Conservation (phyloP, 1,140 invertebrate genomes). For the Frieseomelitta varia region DNA sequence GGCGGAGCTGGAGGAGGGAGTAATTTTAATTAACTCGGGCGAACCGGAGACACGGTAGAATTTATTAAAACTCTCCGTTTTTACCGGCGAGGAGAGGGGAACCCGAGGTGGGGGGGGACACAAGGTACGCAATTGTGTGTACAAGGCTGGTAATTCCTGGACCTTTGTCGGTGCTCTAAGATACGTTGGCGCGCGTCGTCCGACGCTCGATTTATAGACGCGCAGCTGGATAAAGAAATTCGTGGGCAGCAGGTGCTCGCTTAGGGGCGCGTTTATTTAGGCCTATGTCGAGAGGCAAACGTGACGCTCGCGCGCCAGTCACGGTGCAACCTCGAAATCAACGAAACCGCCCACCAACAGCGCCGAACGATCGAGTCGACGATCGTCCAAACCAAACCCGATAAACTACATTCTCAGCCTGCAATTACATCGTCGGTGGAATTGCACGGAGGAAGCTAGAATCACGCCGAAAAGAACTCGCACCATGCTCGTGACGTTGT, state of each 20-base stretch:
- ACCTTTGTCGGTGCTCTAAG: conserved; percentile 51
- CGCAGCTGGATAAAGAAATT: conserved; percentile 65
- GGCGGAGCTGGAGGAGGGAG: neutral
- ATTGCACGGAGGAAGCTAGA: neutral
- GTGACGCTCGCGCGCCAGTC: conserved; percentile 21
- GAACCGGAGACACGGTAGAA: neutral
- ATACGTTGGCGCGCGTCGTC: conserved; percentile 41
- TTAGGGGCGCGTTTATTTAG: conserved; percentile 41
- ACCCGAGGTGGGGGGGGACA: too few relatives aligned
- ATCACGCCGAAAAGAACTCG: too few relatives aligned
- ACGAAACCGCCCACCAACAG: neutral
- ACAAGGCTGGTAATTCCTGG: conserved; percentile 45
- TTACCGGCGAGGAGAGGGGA: neutral
- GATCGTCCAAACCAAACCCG: neutral
- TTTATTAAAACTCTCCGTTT: conserved; percentile 25
- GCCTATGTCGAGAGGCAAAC: conserved; percentile 5
- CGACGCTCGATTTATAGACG: conserved; percentile 62
- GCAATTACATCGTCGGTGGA: neutral
- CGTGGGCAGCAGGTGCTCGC: conserved; percentile 59
- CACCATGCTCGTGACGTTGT: neutral
- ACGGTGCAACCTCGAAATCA: neutral
- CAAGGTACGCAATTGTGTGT: conserved; percentile 3
- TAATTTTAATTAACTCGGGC: conserved; percentile 27
- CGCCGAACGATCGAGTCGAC: neutral
- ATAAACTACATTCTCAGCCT: neutral